phyloP scores from a whole-genome alignment of 2,113 vertebrate species.

The Solenodon paradoxus region DNA sequence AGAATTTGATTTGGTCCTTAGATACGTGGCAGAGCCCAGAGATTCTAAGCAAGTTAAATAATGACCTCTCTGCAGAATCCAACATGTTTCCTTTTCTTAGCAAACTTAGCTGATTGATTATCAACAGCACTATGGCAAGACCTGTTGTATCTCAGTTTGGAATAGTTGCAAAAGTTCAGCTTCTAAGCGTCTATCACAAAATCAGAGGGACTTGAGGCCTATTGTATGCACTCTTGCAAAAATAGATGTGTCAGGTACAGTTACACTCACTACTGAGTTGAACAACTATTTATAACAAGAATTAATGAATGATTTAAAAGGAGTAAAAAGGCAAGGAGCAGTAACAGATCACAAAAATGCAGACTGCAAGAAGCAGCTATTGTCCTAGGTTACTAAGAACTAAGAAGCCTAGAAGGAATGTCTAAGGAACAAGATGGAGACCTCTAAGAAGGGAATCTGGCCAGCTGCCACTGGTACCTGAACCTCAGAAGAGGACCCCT shows the following conservation, averaged over 20 bases:
- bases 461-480: background rate
- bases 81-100: background rate
- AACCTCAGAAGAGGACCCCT: background rate
- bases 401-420: background rate
- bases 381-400: background rate
- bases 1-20: background rate
- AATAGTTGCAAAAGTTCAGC: background rate
- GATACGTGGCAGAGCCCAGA: background rate
- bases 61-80: background rate
- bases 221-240: background rate
- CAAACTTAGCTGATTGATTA: background rate
- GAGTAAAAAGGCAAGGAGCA: background rate
- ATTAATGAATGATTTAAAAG: background rate
- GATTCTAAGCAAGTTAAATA: background rate
- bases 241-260: background rate
- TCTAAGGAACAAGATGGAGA: background rate
- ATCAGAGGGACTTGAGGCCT: background rate
- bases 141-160: background rate
- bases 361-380: background rate
- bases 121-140: background rate
- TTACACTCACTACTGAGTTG: background rate
- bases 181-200: background rate
- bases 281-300: background rate
- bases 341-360: background rate
- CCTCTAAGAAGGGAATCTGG: background rate